phyloP scores from a whole-genome alignment of 92 coral and sea anemone genomes.

The Metridium senile region DNA sequence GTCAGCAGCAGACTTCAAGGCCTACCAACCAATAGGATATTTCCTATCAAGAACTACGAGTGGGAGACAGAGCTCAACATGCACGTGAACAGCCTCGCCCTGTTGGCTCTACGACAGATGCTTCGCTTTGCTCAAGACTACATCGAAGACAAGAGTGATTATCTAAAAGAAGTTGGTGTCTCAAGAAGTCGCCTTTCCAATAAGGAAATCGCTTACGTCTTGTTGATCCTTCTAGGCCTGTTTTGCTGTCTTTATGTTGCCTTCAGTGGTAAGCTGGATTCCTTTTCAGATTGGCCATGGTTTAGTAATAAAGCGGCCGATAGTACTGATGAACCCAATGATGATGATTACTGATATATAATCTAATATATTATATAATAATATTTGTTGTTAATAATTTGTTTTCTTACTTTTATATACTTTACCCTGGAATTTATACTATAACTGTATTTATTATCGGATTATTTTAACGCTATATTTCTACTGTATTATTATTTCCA shows the following conservation, averaged over 20 bases:
- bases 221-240: not conserved
- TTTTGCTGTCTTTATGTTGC: not conserved
- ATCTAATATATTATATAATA: too few relatives aligned
- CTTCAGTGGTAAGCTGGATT: conserved; percentile 20
- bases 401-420: too few relatives aligned
- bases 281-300: too few relatives aligned
- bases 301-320: too few relatives aligned
- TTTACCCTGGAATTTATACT: too few relatives aligned
- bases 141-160: conserved; percentile 38
- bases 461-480: too few relatives aligned
- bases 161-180: conserved; percentile 13
- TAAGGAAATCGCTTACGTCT: not conserved
- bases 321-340: too few relatives aligned
- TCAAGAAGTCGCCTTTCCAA: not conserved
- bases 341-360: too few relatives aligned
- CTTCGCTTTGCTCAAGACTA: conserved; percentile 47
- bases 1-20: conserved; percentile 39
- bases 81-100: conserved; percentile 32
- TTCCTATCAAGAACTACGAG: conserved; percentile 63
- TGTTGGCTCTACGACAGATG: conserved; percentile 48
- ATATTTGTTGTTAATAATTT: too few relatives aligned
- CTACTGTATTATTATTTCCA: too few relatives aligned
- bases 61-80: conserved; percentile 39
- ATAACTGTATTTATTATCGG: too few relatives aligned
- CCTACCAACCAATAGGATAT: conserved; percentile 48